Evolutionary conservation across 2,888 invertebrate species (phyloP).

Genomic region (Malthinus seriepunctatus): DNA sequence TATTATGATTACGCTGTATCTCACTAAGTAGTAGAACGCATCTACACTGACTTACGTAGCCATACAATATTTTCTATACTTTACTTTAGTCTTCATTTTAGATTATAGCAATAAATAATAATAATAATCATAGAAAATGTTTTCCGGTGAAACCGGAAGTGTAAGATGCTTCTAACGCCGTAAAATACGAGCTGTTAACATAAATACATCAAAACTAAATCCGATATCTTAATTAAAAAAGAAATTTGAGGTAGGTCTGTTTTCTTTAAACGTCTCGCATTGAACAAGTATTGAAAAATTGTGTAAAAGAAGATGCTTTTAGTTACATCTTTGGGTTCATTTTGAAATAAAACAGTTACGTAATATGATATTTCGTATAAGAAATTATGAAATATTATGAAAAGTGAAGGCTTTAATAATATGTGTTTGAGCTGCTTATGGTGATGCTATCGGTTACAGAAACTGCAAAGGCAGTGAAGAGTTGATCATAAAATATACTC

Average conservation of each 20-base stretch:
- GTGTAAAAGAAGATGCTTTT: not conserved
- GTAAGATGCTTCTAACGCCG: too few relatives aligned
- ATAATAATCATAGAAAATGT: too few relatives aligned
- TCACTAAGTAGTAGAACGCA: too few relatives aligned
- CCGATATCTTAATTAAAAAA: too few relatives aligned
- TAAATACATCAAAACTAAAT: too few relatives aligned
- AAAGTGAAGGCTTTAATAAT: slow-evolving; percentile 17
- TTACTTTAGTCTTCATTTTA: too few relatives aligned
- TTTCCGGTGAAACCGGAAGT: too few relatives aligned
- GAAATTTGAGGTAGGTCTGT: not conserved
- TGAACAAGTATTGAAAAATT: not conserved
- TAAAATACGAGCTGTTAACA: too few relatives aligned
- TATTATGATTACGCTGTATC: too few relatives aligned
- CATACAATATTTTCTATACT: too few relatives aligned
- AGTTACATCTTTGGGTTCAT: not conserved
- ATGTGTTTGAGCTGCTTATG: slow-evolving; percentile 28
- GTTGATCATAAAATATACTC: slow-evolving; percentile 36
- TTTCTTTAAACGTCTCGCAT: not conserved
- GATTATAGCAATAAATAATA: too few relatives aligned
- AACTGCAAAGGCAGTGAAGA: slow-evolving; percentile 36
- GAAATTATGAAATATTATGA: slow-evolving; percentile 19
- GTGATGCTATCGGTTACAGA: slow-evolving; percentile 36
- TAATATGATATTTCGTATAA: slow-evolving; percentile 3
- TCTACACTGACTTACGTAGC: too few relatives aligned
- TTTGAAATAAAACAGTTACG: not conserved